Evolutionary conservation across 2,113 vertebrate species (phyloP), one percentile per base, ranked within the genome.

Genomic region (Chlorocebus sabaeus): DNA sequence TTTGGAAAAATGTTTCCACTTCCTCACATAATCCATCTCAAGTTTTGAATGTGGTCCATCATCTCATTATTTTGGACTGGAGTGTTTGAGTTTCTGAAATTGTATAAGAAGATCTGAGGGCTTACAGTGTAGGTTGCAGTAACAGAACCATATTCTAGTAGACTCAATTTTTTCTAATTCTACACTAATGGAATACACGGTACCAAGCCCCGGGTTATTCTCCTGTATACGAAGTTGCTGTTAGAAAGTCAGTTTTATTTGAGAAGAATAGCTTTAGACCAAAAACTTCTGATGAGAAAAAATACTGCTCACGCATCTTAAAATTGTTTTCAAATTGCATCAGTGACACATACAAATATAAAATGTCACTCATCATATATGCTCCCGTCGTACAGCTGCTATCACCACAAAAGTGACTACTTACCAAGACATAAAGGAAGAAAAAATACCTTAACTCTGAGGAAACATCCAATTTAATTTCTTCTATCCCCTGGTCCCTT

Each of bases 141-240:
- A 73, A 38, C 3, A 94, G 32, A n/a, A 70, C 14, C 55, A 17
- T 87, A 55, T 90, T 98, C 92, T 55, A 57, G 5, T 8, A 68
- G 57, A 57, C 27, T 96, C 80, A 0, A 0, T 32, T 88, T 95
- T 67, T 73, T 80, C 88, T 72, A 61, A 92, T 81, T 96, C 3
- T 3, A 64, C 18, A 80, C 32, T 2, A 6, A 1, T 83, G 38
- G 52, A 23, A 48, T 84, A 90, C 40, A 22, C 1, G 1, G 11
- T 22, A 17, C 80, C 9, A 1, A 50, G 13, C 81, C 17, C 72
- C 40, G 20, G 20, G 50, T 76, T 27, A 27, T 6, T 48, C 16
- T 57, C 52, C 17, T 70, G 27, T 61, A 61, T 43, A 50, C n/a
- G 57, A 61, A 81, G 17, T 0, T 0, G 6, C 43, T 27, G 0